Evolutionary conservation across 2,797 vertebrate genomes (phyloP), one percentile per base, ranked within the genome.

Genomic region (Allochrocebus solatus): DNA sequence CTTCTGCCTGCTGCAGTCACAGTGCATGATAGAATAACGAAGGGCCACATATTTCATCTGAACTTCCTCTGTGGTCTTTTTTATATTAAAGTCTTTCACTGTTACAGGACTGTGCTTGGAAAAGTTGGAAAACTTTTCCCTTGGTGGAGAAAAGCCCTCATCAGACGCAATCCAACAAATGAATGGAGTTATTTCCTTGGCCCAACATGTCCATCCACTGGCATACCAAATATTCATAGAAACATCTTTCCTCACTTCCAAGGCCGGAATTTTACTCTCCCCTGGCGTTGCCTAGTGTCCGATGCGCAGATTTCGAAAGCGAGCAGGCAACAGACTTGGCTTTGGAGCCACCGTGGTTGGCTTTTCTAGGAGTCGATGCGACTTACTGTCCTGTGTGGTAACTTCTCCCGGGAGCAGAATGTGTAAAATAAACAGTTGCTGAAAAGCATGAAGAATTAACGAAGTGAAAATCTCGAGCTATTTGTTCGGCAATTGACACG

Each of bases 381-480:
- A 91, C 79, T 74, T 39, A 53, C 9, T 3, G 92, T 95, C 84
- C 91, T 2, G 39, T 36, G 78, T 19, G 86, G 50, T 61, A 82
- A 92, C 39, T 91, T 94, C 88, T 96, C 85, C 28, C 0, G 1
- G 59, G 36, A 81, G 82, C 76, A 92, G 57, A 96, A 39, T 59
- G 67, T 83, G 79, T 67, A 81, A 97, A 91, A 92, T 75, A 96
- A 93, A 95, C 96, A 89, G 88, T 91, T 89, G 79, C 97, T 97
- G 86, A 93, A 97, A 96, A 97, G 85, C 70, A 21, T 50, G 80
- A 94, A 95, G 93, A 94, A 94, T 85, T 89, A 93, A 91, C 41
- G 85, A 93, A 97, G 93, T 97, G 96, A 85, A 97, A 96, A 96
- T 83, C 95, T 96, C 76, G 4, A 28, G 75, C 89, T 97, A 87